Evolutionary conservation across 2,888 invertebrate genomes (phyloP).

Genomic region (Aphidius colemani): DNA sequence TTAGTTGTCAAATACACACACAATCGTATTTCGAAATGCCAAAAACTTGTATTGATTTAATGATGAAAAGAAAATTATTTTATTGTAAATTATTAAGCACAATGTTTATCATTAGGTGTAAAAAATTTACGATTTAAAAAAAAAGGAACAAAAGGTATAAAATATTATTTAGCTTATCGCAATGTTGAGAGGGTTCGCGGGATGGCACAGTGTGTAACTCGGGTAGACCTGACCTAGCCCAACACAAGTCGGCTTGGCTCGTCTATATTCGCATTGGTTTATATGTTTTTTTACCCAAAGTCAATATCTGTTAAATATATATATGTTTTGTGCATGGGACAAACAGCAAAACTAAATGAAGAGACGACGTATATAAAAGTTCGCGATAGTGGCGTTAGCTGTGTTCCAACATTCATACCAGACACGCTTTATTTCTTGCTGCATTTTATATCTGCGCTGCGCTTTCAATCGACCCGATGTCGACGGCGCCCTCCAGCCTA

Average conservation of each 20-base stretch:
- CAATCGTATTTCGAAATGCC: neutral
- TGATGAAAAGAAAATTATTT: no score
- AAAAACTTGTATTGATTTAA: constrained; percentile 10
- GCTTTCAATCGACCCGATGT: constrained; percentile 59
- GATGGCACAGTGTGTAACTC: constrained; percentile 58
- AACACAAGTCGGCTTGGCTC: constrained; percentile 57
- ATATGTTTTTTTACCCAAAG: neutral
- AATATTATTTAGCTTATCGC: constrained; percentile 4
- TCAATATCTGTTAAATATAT: no score
- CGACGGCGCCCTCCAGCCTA: constrained; percentile 38
- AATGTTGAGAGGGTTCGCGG: constrained; percentile 44
- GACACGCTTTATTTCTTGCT: constrained; percentile 44
- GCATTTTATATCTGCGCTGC: constrained; percentile 57
- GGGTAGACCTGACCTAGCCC: constrained; percentile 60
- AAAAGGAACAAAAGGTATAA: neutral
- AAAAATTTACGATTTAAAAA: no score
- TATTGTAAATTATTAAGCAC: no score
- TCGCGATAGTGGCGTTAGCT: constrained; percentile 18
- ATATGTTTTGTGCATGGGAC: constrained; percentile 3
- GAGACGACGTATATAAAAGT: no score
- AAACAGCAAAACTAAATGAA: no score
- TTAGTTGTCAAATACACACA: neutral
- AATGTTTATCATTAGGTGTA: no score
- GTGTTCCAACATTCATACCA: neutral
- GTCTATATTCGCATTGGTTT: constrained; percentile 49